Evolutionary conservation across 2,888 invertebrate genomes (phyloP), one percentile per base, ranked within the genome.

Genomic region (Hoplodrina ambigua): DNA sequence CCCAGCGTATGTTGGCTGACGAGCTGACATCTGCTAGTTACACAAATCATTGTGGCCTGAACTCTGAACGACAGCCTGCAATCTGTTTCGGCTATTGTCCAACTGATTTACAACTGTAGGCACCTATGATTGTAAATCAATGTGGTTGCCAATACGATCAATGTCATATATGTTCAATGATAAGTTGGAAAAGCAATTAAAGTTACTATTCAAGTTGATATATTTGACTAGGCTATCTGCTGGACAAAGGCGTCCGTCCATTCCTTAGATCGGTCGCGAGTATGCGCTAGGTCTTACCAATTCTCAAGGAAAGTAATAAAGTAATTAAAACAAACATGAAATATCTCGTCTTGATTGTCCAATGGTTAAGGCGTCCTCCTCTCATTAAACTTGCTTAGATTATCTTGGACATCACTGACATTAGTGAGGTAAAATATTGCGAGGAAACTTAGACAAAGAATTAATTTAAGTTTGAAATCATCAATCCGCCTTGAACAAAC

Each of bases 21-120:
- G 53, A 72, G 20, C 64, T 76, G 74, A 71, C 81, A 81, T 76
- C 69, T 65, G 63, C 67, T 76, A 63, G 75, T 78, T 78, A 83
- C 85, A 83, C 83, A 85, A 83, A 85, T 85, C 78, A 82, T 71
- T 83, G 74, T 80, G 65, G 37, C 67, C 64, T 75, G 64, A 72
- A 72, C 72, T 82, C 75, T 71, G 74, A 83, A 85, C 71, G 78
- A 71, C 81, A 72, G 75, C 62, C 50, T 66, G 69, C 76, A 81
- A 83, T 85, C 85, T 79, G 81, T 85, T 81, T 71, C 71, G 61
- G 53, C 53, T 30, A 77, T 79, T 77, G 77, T 70, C 55, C 41
- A 49, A 52, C 62, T 70, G 72, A 80, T 84, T 73, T 75, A 75
- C 84, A 59, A 56, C 52, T 69, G 58, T 54, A 57, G 6, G 56